A percentile compares a stretch with the other conserved stretches of the same genome.
phyloP scores from a whole-genome alignment of 2,797 vertebrate species.

The Squalus acanthias region DNA sequence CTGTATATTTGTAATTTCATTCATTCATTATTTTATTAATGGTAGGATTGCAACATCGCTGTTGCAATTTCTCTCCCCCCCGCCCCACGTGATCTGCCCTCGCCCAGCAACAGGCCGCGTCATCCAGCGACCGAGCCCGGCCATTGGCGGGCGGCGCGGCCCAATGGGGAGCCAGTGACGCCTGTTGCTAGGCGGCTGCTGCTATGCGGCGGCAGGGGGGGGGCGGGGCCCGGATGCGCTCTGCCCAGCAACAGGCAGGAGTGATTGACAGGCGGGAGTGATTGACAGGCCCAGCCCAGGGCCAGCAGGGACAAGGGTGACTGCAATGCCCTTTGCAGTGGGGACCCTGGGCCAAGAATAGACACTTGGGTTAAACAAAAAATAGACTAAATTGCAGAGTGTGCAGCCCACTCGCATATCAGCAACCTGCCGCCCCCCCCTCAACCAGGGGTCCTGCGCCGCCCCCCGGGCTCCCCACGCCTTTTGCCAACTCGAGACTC shows the following conservation, averaged over 20 bases:
- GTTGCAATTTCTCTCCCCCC: background rate
- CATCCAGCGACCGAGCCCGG: background rate
- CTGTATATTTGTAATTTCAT: too few species aligned
- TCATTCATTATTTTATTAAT: background rate
- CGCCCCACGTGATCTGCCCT: background rate
- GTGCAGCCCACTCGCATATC: too few species aligned
- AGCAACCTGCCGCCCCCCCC: too few species aligned
- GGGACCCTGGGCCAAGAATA: slow-evolving; percentile 40
- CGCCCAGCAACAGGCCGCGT: background rate
- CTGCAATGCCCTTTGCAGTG: slow-evolving; percentile 43
- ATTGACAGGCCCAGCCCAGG: background rate
- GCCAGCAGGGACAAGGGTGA: too few species aligned
- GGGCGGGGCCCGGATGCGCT: background rate
- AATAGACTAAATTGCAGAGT: too few species aligned
- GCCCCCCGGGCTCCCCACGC: too few species aligned
- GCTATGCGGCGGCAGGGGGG: background rate
- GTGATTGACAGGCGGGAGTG: background rate
- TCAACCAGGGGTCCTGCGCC: too few species aligned
- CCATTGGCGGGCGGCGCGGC: background rate
- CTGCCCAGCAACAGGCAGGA: background rate
- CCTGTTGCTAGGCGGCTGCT: background rate
- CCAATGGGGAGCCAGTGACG: background rate
- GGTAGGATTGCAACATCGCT: too few species aligned
- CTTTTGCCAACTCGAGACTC: too few species aligned
- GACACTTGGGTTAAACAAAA: background rate